A percentile compares a stretch with the other conserved stretches of the same genome.
Evolutionary conservation across 2,797 vertebrate species (phyloP).

Genomic region (Erethizon dorsatum): DNA sequence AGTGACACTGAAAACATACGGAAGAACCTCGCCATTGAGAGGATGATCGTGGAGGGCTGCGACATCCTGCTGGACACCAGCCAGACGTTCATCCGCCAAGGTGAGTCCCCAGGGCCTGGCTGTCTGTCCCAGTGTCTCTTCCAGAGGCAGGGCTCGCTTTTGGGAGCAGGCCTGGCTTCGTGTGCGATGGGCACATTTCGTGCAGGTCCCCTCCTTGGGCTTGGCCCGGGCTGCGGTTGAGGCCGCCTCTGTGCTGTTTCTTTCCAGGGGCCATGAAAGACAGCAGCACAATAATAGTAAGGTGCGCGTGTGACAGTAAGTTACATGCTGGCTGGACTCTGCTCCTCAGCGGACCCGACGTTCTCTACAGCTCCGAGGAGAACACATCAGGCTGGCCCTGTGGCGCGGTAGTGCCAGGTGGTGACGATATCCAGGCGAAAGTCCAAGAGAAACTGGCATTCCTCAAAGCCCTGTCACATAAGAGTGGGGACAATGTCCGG

Average conservation of each 20-base stretch:
- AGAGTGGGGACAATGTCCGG: conserved; percentile 63
- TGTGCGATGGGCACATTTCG: rapidly evolving
- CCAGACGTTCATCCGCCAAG: conserved; percentile 99
- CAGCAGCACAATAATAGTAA: conserved; percentile 79
- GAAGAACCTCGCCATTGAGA: conserved; percentile 98
- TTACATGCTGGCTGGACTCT: conserved; percentile 66
- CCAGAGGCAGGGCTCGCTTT: background rate
- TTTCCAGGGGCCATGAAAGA: conserved; percentile 81
- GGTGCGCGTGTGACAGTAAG: conserved; percentile 57
- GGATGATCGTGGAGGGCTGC: conserved; percentile 99
- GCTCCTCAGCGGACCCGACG: conserved; percentile 77
- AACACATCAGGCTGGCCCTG: conserved; percentile 67
- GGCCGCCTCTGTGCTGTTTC: conserved; percentile 77
- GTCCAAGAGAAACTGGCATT: conserved; percentile 74
- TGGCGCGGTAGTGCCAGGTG: conserved; percentile 61
- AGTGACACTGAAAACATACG: conserved; percentile 99
- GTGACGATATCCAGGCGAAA: conserved; percentile 75
- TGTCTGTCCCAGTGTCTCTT: background rate
- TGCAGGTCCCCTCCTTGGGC: background rate
- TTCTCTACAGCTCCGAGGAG: conserved; percentile 79
- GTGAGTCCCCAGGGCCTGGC: conserved; percentile 87
- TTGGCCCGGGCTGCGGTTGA: conserved; percentile 52
- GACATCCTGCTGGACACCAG: conserved; percentile 99
- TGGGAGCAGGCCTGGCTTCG: background rate
- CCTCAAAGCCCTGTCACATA: conserved; percentile 78